Conservation (phyloP, 2,888 invertebrate species). For the Limnephilus rhombicus region DNA sequence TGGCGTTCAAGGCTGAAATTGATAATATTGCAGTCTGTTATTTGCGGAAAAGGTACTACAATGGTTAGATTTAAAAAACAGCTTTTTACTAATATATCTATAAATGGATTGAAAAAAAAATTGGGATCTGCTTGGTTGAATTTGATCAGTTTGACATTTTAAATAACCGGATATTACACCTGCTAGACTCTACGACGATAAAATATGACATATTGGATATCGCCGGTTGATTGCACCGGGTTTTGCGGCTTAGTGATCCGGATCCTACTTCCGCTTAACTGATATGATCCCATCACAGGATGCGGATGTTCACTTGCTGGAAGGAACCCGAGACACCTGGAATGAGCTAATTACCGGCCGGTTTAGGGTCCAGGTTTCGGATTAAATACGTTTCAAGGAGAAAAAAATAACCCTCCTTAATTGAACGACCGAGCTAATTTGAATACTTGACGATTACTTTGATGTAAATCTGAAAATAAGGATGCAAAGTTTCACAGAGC, state of each 20-base stretch:
- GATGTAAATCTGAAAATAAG: too few species aligned
- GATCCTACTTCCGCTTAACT: background rate
- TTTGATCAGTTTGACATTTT: background rate
- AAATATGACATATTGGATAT: conserved; percentile 9
- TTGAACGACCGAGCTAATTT: too few species aligned
- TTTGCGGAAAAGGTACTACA: too few species aligned
- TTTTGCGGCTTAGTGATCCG: conserved; percentile 22
- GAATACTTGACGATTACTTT: too few species aligned
- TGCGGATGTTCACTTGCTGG: conserved; percentile 11
- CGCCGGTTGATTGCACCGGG: background rate
- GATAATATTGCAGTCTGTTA: too few species aligned
- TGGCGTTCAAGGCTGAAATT: too few species aligned
- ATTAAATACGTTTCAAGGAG: too few species aligned
- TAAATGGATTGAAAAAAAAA: background rate
- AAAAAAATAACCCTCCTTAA: too few species aligned
- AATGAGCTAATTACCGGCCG: conserved; percentile 5
- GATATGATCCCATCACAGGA: conserved; percentile 25
- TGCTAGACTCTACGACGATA: background rate
- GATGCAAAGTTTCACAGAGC: too few species aligned
- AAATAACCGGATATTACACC: background rate
- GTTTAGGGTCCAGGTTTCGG: too few species aligned
- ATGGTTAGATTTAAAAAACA: too few species aligned
- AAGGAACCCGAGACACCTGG: conserved; percentile 1
- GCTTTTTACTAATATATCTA: too few species aligned
- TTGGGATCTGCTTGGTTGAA: background rate